phyloP scores from a whole-genome alignment of 2,888 invertebrate species.

The Cremastinae sp. region DNA sequence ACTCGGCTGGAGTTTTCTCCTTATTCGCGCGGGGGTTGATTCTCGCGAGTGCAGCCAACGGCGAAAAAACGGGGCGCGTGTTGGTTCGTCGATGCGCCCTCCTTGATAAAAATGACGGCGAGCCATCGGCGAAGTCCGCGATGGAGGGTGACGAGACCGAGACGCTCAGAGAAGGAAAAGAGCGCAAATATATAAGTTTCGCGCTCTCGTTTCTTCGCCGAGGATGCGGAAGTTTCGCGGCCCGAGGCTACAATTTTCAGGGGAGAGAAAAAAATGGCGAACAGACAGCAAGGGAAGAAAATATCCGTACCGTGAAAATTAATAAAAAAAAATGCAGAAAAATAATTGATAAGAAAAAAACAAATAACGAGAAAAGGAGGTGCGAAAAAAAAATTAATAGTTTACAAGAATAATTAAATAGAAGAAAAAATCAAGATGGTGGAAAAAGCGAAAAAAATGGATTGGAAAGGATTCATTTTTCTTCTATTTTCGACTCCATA shows the following conservation, averaged over 20 bases:
- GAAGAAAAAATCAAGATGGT: slow-evolving; percentile 9
- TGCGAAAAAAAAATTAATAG: no score
- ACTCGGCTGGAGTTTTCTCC: slow-evolving; percentile 16
- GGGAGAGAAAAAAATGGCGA: slow-evolving; percentile 17
- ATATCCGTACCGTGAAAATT: slow-evolving; percentile 41
- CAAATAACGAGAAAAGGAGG: slow-evolving; percentile 37
- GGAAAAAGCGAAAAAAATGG: slow-evolving; percentile 23
- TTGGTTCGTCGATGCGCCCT: background rate
- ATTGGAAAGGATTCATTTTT: no score
- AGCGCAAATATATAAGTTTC: slow-evolving; percentile 71
- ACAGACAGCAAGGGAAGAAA: slow-evolving; percentile 26
- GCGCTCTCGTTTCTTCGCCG: slow-evolving; percentile 62
- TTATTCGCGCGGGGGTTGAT: slow-evolving; percentile 20
- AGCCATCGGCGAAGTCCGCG: slow-evolving; percentile 37
- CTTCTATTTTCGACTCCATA: no score
- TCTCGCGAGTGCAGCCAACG: slow-evolving; percentile 22
- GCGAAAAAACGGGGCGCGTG: slow-evolving; percentile 6
- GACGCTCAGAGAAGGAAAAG: slow-evolving; percentile 69
- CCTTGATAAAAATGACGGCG: slow-evolving; percentile 55
- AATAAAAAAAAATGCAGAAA: slow-evolving; percentile 46
- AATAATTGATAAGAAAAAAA: slow-evolving; percentile 11
- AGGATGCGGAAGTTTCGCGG: slow-evolving; percentile 39
- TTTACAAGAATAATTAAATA: slow-evolving; percentile 20
- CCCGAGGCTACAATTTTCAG: slow-evolving; percentile 15
- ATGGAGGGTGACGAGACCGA: slow-evolving; percentile 67